These are phyloP conservation scores for Lathronympha strigana DNA, from an alignment of 2,888 invertebrate species.

Conservation along the genomic window DNA sequence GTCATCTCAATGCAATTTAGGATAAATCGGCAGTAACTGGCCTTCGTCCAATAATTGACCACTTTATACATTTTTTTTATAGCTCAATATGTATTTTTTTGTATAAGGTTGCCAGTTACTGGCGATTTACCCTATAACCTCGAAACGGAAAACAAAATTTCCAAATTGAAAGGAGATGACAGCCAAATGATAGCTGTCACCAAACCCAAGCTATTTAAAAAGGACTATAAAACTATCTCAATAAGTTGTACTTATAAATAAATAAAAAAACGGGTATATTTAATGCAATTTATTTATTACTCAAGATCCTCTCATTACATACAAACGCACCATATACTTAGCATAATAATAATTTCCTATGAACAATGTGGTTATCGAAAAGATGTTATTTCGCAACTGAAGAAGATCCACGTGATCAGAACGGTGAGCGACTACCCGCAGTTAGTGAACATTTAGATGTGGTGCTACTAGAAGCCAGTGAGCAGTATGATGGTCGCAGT, in stretches of 20 bases:
- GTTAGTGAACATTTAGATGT: conserved; percentile 11
- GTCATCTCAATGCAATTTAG: no score
- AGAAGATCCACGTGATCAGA: conserved; percentile 14
- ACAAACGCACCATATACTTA: conserved; percentile 83
- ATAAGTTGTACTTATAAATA: conserved; percentile 2
- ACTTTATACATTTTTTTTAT: no score
- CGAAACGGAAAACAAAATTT: no score
- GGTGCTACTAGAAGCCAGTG: conserved; percentile 32
- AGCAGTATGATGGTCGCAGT: conserved; percentile 1
- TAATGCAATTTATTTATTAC: conserved; percentile 79
- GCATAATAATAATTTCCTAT: conserved; percentile 70
- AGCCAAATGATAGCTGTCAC: no score
- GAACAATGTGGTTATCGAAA: conserved; percentile 36
- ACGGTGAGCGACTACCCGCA: conserved; percentile 24
- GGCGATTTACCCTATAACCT: no score
- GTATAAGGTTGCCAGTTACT: no score
- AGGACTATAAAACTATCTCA: background rate
- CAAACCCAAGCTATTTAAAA: background rate
- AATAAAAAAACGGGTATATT: conserved; percentile 55
- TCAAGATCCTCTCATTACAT: conserved; percentile 75
- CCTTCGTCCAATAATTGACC: no score
- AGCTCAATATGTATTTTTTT: no score
- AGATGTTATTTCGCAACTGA: conserved; percentile 28
- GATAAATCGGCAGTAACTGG: no score
- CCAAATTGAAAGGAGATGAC: no score